These are phyloP conservation scores for Astreopora myriophthalma DNA, from an alignment of 64 coral and sea anemone species.

Conservation along the genomic window DNA sequence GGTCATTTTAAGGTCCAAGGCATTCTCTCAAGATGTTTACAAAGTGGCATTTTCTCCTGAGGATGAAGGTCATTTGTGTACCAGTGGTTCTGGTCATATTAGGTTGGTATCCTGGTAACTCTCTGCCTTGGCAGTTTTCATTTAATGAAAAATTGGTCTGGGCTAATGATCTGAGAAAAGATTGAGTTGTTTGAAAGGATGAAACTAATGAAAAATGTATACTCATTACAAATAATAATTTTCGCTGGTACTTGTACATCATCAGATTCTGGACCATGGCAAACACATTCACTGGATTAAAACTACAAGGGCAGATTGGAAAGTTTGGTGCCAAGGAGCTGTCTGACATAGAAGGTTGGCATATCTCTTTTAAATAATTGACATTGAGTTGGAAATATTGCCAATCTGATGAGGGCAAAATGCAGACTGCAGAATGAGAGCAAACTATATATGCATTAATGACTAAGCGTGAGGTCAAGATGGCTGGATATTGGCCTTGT, in stretches of 20 bases:
- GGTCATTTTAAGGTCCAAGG: slow-evolving; percentile 87
- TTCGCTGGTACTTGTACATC: background rate
- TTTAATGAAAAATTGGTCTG: background rate
- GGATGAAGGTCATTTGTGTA: slow-evolving; percentile 92
- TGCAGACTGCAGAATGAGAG: too few species aligned
- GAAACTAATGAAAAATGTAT: background rate
- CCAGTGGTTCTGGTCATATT: slow-evolving; percentile 96
- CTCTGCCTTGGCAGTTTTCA: background rate
- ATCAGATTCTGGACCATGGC: slow-evolving; percentile 99
- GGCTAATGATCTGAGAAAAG: background rate
- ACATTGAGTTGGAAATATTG: too few species aligned
- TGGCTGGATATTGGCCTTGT: too few species aligned
- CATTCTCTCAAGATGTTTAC: slow-evolving; percentile 96
- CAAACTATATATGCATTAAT: too few species aligned
- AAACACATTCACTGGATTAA: slow-evolving; percentile 95
- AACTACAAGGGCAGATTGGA: slow-evolving; percentile 94
- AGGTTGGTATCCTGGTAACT: slow-evolving; percentile 33
- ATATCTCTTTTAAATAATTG: background rate
- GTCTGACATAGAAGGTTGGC: slow-evolving; percentile 96
- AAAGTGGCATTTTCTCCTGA: slow-evolving; percentile 97
- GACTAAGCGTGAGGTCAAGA: too few species aligned
- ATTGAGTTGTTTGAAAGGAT: background rate
- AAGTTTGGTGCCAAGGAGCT: slow-evolving; percentile 98
- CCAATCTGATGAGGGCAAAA: background rate
- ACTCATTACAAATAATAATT: background rate